Percentiles rank a stretch among this genome's conserved stretches.
These are phyloP conservation scores for Drosophila micromelanica DNA, from an alignment of 1,140 invertebrate species.

Conservation along the genomic window DNA sequence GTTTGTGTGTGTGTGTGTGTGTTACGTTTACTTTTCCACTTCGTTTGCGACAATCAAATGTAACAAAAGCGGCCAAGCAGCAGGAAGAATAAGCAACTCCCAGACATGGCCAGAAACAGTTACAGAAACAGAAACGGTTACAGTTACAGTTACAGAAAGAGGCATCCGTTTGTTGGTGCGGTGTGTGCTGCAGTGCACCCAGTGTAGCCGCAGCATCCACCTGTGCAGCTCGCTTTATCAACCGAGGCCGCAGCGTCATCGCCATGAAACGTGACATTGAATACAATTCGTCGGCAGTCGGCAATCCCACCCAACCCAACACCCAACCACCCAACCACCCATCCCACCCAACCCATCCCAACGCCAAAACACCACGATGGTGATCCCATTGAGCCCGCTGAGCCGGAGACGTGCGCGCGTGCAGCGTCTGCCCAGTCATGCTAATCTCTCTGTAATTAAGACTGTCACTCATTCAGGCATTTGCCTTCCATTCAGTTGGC, in stretches of 20 bases:
- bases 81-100: slow-evolving; percentile 32
- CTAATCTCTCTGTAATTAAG: slow-evolving; percentile 79
- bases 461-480: slow-evolving; percentile 70
- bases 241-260: slow-evolving; percentile 31
- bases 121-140: neutral
- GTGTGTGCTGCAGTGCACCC: no score
- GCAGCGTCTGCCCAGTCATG: slow-evolving; percentile 41
- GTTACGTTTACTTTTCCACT: slow-evolving; percentile 79
- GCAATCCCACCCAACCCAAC: slow-evolving; percentile 4
- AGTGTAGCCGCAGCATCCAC: slow-evolving; percentile 21
- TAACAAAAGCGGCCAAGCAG: slow-evolving; percentile 66
- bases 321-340: no score
- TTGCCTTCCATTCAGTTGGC: slow-evolving; percentile 43
- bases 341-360: slow-evolving; percentile 4
- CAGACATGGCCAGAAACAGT: slow-evolving; percentile 9
- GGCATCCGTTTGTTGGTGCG: no score
- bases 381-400: neutral
- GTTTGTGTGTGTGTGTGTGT: slow-evolving; percentile 48
- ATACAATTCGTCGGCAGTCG: slow-evolving; percentile 41
- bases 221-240: slow-evolving; percentile 49
- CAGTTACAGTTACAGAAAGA: neutral
- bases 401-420: neutral
- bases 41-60: slow-evolving; percentile 80
- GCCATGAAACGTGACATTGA: slow-evolving; percentile 71
- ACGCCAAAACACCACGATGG: neutral